These are phyloP conservation scores for Perodicticus potto DNA, from an alignment of 2,797 vertebrate genomes.

Conservation along the genomic window DNA sequence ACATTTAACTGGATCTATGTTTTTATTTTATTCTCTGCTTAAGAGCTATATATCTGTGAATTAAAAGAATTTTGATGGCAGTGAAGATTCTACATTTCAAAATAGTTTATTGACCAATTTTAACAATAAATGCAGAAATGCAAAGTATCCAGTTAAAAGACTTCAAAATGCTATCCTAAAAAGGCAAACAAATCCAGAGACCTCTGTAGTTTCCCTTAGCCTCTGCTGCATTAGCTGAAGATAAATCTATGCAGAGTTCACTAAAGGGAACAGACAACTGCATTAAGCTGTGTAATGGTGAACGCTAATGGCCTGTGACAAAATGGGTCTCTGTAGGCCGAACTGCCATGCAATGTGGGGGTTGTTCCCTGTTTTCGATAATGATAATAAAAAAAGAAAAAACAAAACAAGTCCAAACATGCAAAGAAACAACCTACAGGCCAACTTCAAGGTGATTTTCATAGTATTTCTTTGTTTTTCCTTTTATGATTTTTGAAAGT, in stretches of 20 bases:
- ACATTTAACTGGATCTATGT: not conserved
- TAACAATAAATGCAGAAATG: not conserved
- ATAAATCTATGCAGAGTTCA: conserved; percentile 62
- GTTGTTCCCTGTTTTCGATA: not conserved
- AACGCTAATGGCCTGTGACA: conserved; percentile 83
- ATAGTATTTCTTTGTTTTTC: not conserved
- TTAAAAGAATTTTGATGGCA: conserved; percentile 11
- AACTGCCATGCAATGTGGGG: conserved; percentile 56
- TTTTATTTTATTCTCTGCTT: not conserved
- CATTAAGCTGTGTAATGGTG: conserved; percentile 53
- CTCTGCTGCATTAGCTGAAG: conserved; percentile 41
- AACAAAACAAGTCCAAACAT: conserved; percentile 45
- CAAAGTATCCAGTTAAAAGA: not conserved
- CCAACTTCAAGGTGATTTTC: conserved; percentile 60
- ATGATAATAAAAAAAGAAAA: conserved; percentile 29
- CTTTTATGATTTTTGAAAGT: not conserved
- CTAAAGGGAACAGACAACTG: conserved; percentile 56
- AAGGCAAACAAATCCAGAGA: conserved; percentile 15
- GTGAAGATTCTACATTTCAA: not conserved
- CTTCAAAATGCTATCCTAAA: conserved; percentile 34
- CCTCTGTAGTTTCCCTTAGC: conserved; percentile 44
- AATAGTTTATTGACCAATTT: not conserved
- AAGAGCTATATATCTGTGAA: not conserved
- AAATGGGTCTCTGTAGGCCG: conserved; percentile 61
- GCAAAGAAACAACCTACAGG: conserved; percentile 58